These are phyloP conservation scores for Tetranychus piercei DNA, from an alignment of 2,888 invertebrate genomes.

Conservation along the genomic window DNA sequence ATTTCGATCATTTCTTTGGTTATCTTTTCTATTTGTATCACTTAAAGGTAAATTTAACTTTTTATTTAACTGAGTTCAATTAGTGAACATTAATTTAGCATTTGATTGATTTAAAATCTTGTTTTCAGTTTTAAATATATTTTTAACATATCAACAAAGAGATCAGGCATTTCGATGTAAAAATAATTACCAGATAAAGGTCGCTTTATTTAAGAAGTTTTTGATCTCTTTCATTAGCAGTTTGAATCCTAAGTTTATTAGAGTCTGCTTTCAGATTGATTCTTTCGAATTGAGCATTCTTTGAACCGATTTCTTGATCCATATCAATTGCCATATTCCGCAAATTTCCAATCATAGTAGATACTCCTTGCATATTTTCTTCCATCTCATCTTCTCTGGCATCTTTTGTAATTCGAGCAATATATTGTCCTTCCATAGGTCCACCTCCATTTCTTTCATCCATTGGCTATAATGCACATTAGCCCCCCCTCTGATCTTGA, in stretches of 20 bases:
- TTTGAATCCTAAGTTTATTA: constrained; percentile 27
- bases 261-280: constrained; percentile 66
- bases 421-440: constrained; percentile 69
- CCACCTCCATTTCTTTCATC: constrained; percentile 82
- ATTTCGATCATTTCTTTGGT: too few species aligned
- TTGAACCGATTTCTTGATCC: constrained; percentile 93
- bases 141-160: too few species aligned
- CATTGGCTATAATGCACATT: too few species aligned
- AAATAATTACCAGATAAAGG: neutral
- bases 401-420: constrained; percentile 93
- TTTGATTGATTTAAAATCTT: too few species aligned
- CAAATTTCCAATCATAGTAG: constrained; percentile 91
- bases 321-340: constrained; percentile 99
- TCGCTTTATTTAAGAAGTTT: constrained; percentile 26
- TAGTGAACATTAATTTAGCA: too few species aligned
- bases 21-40: too few species aligned
- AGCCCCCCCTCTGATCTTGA: too few species aligned
- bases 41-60: too few species aligned
- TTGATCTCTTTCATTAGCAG: constrained; percentile 27
- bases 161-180: neutral
- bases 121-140: too few species aligned
- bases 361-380: constrained; percentile 90
- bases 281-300: constrained; percentile 89
- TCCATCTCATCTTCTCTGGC: constrained; percentile 99
- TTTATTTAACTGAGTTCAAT: too few species aligned